A percentile compares a stretch with the other conserved stretches of the same genome.
phyloP scores from a whole-genome alignment of 2,113 vertebrate genomes.

The Siniperca chuatsi region DNA sequence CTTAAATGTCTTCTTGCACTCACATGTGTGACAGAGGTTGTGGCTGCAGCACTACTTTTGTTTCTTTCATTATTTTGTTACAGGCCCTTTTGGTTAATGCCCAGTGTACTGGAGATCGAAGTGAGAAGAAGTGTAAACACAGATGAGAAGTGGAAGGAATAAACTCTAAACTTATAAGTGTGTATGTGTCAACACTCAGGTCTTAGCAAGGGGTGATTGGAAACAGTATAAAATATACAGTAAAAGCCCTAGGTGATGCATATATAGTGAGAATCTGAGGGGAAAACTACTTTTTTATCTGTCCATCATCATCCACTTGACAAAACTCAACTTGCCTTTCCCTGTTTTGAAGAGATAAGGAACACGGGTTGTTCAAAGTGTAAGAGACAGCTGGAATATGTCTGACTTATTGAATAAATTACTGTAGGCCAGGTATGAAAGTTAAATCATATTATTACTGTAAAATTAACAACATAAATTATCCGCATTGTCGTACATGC shows the following conservation, averaged over 20 bases:
- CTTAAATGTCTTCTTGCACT: conserved; percentile 26
- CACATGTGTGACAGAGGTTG: conserved; percentile 15
- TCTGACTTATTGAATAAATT: background rate
- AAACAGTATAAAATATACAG: conserved; percentile 18
- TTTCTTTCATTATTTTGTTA: conserved; percentile 30
- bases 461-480: background rate
- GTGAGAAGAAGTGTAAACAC: background rate
- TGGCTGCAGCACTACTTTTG: conserved; percentile 19
- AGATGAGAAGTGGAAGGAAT: background rate
- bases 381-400: background rate
- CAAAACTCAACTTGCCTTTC: conserved; percentile 11
- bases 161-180: background rate
- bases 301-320: conserved; percentile 20
- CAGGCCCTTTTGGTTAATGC: conserved; percentile 2
- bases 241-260: background rate
- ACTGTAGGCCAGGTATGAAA: background rate
- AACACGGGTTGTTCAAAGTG: background rate
- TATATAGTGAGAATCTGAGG: background rate
- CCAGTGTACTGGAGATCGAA: conserved; percentile 13
- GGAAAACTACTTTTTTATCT: conserved; percentile 18
- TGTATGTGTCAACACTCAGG: conserved; percentile 6
- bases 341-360: conserved; percentile 8
- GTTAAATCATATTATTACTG: background rate
- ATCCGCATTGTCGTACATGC: background rate
- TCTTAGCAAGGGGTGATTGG: background rate